A percentile compares a stretch with the other conserved stretches of the same genome.
Conservation (phyloP, 2,113 vertebrate species). For the Coracopsis vasa region DNA sequence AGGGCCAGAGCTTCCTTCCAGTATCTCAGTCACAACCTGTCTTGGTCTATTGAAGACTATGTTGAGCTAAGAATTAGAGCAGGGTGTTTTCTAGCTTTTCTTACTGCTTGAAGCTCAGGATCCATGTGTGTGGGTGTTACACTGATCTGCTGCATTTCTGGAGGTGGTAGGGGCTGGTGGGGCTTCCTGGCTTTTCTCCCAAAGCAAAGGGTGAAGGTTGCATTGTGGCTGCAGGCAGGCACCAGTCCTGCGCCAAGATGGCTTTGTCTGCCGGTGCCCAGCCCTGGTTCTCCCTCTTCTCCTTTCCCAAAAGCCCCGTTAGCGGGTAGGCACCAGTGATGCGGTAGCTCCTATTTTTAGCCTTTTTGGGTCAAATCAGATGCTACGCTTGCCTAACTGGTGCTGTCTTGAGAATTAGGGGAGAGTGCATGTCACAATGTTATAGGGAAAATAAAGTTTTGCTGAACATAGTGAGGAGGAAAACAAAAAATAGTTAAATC, state of each 20-base stretch:
- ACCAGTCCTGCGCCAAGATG: rapidly evolving
- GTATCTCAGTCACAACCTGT: background rate
- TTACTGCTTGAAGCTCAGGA: background rate
- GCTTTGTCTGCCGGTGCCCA: background rate
- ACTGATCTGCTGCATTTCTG: rapidly evolving
- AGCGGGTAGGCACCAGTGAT: rapidly evolving
- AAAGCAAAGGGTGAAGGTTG: background rate
- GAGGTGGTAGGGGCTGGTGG: background rate
- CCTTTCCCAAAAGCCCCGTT: rapidly evolving
- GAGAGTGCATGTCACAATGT: background rate
- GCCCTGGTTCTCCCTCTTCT: rapidly evolving
- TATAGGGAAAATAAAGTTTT: background rate
- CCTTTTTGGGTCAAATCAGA: background rate
- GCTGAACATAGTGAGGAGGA: background rate
- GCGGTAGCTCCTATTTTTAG: background rate
- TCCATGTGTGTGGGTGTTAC: rapidly evolving
- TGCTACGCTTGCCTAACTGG: rapidly evolving
- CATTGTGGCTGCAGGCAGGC: rapidly evolving
- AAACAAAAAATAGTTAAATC: background rate
- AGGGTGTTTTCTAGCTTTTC: background rate
- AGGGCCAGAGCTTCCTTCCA: background rate
- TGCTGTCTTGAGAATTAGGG: background rate
- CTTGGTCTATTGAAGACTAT: background rate
- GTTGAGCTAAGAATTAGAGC: background rate
- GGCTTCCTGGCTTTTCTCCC: background rate